Conservation (phyloP, 2,113 vertebrate species). For the Syrmaticus mikado region DNA sequence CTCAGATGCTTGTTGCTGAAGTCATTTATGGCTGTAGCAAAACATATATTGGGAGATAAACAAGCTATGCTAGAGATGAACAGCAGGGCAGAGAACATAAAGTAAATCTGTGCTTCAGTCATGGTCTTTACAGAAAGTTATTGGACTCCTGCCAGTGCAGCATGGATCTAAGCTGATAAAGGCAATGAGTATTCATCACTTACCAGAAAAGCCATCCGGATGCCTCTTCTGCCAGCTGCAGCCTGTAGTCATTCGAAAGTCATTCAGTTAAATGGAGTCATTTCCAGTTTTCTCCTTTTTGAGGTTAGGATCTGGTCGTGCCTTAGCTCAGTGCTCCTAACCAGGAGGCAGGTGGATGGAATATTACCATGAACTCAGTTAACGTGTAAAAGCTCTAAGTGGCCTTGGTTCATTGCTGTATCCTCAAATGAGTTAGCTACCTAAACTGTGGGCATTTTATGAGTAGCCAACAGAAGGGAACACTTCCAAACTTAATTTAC, state of each 20-base stretch:
- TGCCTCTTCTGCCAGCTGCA: background rate
- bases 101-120: background rate
- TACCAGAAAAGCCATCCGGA: background rate
- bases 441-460: background rate
- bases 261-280: background rate
- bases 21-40: constrained; percentile 39
- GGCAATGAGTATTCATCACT: background rate
- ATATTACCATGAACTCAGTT: background rate
- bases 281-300: background rate
- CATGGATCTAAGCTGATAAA: background rate
- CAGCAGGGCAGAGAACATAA: background rate
- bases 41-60: constrained; percentile 22
- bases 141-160: background rate
- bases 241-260: background rate
- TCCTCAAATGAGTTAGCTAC: background rate
- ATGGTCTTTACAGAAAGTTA: background rate
- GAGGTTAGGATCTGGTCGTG: background rate
- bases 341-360: background rate
- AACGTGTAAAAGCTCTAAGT: background rate
- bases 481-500: background rate
- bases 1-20: constrained; percentile 20
- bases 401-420: background rate
- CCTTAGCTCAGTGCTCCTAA: background rate
- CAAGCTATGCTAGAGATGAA: background rate
- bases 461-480: background rate